Evolutionary conservation across 2,113 vertebrate genomes (phyloP).

Genomic region (Hemichromis elongatus): DNA sequence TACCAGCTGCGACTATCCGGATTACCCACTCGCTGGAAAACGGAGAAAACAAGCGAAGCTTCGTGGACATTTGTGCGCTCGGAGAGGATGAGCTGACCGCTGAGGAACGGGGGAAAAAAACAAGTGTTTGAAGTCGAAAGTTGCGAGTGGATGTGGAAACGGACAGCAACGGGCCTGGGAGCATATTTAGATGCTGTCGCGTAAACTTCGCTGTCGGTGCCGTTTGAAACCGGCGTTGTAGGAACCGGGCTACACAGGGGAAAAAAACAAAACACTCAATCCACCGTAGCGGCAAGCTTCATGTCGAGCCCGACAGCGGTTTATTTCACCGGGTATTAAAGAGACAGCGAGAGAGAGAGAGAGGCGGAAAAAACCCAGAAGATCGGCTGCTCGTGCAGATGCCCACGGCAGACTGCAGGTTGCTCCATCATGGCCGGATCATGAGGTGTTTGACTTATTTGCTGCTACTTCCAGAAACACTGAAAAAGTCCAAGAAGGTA

Average conservation of each 20-base stretch:
- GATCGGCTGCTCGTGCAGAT: conserved; percentile 64
- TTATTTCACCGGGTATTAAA: neutral
- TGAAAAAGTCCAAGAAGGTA: conserved; percentile 85
- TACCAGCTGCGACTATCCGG: conserved; percentile 22
- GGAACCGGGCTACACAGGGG: neutral
- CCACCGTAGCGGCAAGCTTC: neutral
- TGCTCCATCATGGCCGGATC: conserved; percentile 85
- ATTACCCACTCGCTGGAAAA: conserved; percentile 36
- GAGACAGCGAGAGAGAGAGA: neutral
- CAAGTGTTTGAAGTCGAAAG: neutral
- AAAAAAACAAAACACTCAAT: fast-evolving
- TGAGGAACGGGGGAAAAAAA: neutral
- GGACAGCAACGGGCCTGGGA: neutral
- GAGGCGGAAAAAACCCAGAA: neutral
- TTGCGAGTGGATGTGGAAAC: neutral
- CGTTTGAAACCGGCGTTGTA: neutral
- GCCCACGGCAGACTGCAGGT: conserved; percentile 81
- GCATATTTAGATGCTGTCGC: conserved; percentile 32
- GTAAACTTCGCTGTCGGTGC: conserved; percentile 16
- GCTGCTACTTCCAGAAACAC: conserved; percentile 88
- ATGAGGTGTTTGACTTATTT: conserved; percentile 91
- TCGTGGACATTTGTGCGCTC: neutral
- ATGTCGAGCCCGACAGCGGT: neutral
- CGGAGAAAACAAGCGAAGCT: conserved; percentile 43
- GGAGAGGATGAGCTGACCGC: conserved; percentile 44